Percentiles rank a stretch among this genome's conserved stretches.
Evolutionary conservation across 2,797 vertebrate genomes (phyloP).

Genomic region (Gila robusta): DNA sequence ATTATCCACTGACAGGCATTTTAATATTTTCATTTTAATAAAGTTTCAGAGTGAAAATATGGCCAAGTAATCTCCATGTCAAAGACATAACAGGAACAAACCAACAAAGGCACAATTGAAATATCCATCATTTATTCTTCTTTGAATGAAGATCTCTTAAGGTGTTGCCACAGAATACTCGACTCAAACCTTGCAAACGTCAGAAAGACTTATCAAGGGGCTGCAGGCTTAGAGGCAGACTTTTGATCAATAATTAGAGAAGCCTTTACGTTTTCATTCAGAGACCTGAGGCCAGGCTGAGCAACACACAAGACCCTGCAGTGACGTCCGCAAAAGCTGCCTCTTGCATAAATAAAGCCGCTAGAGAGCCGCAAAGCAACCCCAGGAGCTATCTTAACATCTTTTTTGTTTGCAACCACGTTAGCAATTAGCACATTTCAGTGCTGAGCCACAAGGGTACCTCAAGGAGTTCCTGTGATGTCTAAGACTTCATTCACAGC

Average conservation of each 20-base stretch:
- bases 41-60: not conserved
- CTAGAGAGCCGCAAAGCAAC: not conserved
- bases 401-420: not conserved
- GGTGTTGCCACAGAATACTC: constrained; percentile 1
- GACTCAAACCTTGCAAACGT: constrained; percentile 3
- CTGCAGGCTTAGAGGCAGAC: constrained; percentile 19
- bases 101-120: constrained; percentile 9
- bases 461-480: constrained; percentile 29
- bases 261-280: constrained; percentile 8
- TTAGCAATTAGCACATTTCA: constrained; percentile 10
- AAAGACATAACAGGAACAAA: constrained; percentile 15
- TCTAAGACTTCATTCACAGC: constrained; percentile 8
- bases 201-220: constrained; percentile 28
- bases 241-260: constrained; percentile 40
- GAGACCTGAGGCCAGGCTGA: constrained; percentile 3
- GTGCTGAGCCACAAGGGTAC: constrained; percentile 2
- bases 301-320: not conserved
- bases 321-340: not conserved
- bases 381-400: not conserved
- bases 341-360: not conserved
- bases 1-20: constrained; percentile 21
- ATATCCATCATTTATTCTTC: constrained; percentile 38
- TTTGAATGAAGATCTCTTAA: constrained; percentile 27
- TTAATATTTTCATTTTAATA: constrained; percentile 28
- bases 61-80: not conserved